Evolutionary conservation across 2,113 vertebrate species (phyloP).

Genomic region (Corynorhinus townsendii): DNA sequence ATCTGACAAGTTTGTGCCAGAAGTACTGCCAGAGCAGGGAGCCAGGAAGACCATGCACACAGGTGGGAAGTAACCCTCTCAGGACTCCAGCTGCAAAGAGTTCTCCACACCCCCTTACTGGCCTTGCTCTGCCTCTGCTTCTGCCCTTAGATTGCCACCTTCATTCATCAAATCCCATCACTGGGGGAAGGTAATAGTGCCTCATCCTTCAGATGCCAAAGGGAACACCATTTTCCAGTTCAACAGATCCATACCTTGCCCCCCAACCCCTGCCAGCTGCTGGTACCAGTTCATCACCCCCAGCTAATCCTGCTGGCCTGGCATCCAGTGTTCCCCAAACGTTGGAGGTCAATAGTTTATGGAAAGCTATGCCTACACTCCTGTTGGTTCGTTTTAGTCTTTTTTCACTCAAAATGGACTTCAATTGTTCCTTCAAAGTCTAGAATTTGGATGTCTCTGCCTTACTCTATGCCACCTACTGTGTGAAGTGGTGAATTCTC

Average conservation of each 20-base stretch:
- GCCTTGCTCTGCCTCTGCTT: neutral
- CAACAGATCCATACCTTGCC: neutral
- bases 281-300: neutral
- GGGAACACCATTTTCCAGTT: neutral
- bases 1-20: neutral
- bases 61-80: neutral
- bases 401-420: neutral
- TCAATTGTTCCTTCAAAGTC: neutral
- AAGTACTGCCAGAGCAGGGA: neutral
- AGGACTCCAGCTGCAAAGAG: neutral
- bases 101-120: neutral
- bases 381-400: neutral
- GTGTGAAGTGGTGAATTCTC: neutral
- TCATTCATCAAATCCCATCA: neutral
- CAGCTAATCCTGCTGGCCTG: neutral
- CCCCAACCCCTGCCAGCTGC: neutral
- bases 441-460: neutral
- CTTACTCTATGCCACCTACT: neutral
- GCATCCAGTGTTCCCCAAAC: neutral
- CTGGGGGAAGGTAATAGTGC: neutral
- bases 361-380: neutral
- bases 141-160: neutral
- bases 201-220: neutral
- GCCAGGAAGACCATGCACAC: no score
- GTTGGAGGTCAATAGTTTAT: neutral